phyloP scores from a whole-genome alignment of 2,797 vertebrate species.

The Strix occidentalis region DNA sequence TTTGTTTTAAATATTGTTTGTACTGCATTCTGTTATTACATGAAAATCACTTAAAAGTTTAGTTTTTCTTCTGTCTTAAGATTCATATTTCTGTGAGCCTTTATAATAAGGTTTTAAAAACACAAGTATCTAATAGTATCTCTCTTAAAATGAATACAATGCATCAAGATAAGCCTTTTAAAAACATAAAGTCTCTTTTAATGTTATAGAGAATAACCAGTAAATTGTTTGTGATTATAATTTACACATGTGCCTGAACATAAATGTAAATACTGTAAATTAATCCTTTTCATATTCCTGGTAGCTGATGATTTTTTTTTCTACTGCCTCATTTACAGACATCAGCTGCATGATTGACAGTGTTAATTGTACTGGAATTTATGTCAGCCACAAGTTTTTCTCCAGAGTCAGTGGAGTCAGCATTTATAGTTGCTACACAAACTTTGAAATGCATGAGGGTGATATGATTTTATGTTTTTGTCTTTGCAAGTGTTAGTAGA shows the following conservation, averaged over 20 bases:
- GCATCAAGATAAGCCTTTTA: background rate
- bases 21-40: background rate
- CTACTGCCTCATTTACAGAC: background rate
- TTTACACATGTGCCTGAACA: background rate
- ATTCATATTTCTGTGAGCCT: background rate
- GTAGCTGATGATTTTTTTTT: background rate
- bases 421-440: background rate
- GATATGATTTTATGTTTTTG: background rate
- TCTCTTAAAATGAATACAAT: background rate
- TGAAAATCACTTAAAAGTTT: background rate
- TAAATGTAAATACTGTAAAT: background rate
- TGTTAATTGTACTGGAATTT: background rate
- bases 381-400: background rate
- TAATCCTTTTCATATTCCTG: background rate
- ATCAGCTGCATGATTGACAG: background rate
- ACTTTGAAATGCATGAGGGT: background rate
- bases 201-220: background rate
- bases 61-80: background rate
- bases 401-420: background rate
- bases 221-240: background rate
- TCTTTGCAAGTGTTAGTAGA: constrained; percentile 15
- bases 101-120: background rate
- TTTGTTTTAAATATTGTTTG: background rate
- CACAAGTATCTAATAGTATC: background rate
- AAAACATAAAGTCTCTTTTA: background rate